Conservation (phyloP, 92 coral and sea anemone species). For the Bergia puertoricense region DNA sequence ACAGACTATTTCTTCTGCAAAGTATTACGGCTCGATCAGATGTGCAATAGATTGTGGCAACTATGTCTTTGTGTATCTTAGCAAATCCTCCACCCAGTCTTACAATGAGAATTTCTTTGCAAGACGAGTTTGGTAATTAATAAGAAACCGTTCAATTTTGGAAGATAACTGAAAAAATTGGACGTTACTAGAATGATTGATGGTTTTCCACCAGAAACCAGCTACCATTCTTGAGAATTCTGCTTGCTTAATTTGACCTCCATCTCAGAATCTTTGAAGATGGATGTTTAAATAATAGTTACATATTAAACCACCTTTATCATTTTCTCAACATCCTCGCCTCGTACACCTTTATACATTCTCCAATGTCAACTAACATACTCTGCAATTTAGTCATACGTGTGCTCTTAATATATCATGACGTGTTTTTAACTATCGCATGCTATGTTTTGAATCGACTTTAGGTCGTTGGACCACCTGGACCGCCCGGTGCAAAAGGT, state of each 20-base stretch:
- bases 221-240: constrained; percentile 36
- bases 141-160: constrained; percentile 23
- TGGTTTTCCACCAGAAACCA: background rate
- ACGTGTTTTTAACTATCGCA: background rate
- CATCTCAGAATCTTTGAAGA: constrained; percentile 13
- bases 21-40: background rate
- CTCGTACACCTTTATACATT: background rate
- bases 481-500: constrained; percentile 13
- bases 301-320: background rate
- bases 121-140: background rate
- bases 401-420: background rate
- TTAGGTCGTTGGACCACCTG: constrained; percentile 36
- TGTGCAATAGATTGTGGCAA: background rate
- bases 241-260: constrained; percentile 29
- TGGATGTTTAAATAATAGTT: background rate
- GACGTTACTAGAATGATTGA: constrained; percentile 24
- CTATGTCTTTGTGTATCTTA: background rate
- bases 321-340: background rate
- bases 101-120: background rate
- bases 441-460: background rate
- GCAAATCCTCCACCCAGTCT: background rate
- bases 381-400: background rate
- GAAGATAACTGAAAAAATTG: constrained; percentile 11
- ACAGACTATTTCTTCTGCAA: constrained; percentile 26
- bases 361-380: background rate